Evolutionary conservation across 2,113 vertebrate genomes (phyloP).

Genomic region (Desmodus rotundus): DNA sequence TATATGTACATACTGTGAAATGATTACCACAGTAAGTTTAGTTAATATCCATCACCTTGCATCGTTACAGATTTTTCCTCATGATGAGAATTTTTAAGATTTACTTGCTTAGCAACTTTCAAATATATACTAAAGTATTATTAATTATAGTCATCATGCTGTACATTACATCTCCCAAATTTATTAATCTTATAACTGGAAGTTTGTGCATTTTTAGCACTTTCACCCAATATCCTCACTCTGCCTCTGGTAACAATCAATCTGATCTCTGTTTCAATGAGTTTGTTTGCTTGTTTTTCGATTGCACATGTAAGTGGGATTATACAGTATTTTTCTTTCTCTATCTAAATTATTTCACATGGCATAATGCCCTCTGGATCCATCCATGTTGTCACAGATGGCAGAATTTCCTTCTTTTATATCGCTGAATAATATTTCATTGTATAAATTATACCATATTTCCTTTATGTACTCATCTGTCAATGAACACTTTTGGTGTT

Average conservation of each 20-base stretch:
- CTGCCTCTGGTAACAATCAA: not conserved
- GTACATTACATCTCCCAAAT: not conserved
- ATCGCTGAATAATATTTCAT: not conserved
- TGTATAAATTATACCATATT: too few species aligned
- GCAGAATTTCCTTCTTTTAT: not conserved
- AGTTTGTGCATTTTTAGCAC: not conserved
- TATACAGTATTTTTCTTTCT: not conserved
- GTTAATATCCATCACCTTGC: not conserved
- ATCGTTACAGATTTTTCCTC: not conserved
- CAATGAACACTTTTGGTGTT: not conserved
- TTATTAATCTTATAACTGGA: not conserved
- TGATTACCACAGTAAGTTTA: not conserved
- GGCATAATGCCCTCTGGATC: not conserved
- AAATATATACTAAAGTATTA: not conserved
- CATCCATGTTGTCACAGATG: not conserved
- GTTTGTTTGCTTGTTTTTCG: not conserved
- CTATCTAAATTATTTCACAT: not conserved
- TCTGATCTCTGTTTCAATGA: not conserved
- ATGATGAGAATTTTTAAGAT: not conserved
- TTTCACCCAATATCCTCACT: not conserved
- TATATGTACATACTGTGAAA: not conserved
- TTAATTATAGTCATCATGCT: not conserved
- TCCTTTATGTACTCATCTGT: not conserved
- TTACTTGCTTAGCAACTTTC: not conserved
- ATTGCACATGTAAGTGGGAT: not conserved